Conservation (phyloP, 2,888 invertebrate genomes). For the Caenorhabditis zanzibari region DNA sequence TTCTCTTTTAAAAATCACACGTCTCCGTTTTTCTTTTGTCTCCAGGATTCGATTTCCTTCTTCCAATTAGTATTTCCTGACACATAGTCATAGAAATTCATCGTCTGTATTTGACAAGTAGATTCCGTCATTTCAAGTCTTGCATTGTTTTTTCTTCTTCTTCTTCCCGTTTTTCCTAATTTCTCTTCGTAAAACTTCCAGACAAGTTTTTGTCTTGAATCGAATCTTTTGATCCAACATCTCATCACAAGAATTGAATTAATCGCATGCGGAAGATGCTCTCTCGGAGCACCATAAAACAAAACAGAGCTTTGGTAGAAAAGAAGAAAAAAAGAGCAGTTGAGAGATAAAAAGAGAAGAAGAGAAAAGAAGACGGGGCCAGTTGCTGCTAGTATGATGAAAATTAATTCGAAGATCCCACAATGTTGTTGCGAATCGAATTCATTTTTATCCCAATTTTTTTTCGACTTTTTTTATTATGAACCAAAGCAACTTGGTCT, state of each 20-base stretch:
- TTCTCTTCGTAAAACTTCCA: slow-evolving; percentile 3
- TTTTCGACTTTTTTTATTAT: slow-evolving; percentile 8
- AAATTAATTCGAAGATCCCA: slow-evolving; percentile 54
- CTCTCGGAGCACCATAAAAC: slow-evolving; percentile 43
- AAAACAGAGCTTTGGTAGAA: slow-evolving; percentile 29
- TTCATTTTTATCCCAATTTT: slow-evolving; percentile 7
- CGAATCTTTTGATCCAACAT: slow-evolving; percentile 25
- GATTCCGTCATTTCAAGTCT: slow-evolving; percentile 34
- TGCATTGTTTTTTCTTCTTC: slow-evolving; percentile 27
- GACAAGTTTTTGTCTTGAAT: background rate
- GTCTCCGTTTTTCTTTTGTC: slow-evolving; percentile 22
- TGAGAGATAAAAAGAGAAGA: slow-evolving; percentile 20
- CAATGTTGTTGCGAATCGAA: slow-evolving; percentile 33
- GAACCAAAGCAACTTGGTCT: background rate
- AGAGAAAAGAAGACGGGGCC: slow-evolving; percentile 26
- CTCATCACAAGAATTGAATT: slow-evolving; percentile 46
- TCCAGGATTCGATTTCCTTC: slow-evolving; percentile 16
- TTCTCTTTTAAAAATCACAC: slow-evolving; percentile 27
- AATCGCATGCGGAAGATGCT: slow-evolving; percentile 41
- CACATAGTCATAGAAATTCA: slow-evolving; percentile 32
- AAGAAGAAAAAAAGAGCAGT: slow-evolving; percentile 33
- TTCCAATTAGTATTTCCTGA: slow-evolving; percentile 43
- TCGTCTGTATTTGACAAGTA: slow-evolving; percentile 36
- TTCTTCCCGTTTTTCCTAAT: slow-evolving; percentile 9
- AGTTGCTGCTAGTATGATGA: slow-evolving; percentile 45